These are phyloP conservation scores for Heterodera filipjevi DNA, from an alignment of 2,888 invertebrate species.

Conservation along the genomic window DNA sequence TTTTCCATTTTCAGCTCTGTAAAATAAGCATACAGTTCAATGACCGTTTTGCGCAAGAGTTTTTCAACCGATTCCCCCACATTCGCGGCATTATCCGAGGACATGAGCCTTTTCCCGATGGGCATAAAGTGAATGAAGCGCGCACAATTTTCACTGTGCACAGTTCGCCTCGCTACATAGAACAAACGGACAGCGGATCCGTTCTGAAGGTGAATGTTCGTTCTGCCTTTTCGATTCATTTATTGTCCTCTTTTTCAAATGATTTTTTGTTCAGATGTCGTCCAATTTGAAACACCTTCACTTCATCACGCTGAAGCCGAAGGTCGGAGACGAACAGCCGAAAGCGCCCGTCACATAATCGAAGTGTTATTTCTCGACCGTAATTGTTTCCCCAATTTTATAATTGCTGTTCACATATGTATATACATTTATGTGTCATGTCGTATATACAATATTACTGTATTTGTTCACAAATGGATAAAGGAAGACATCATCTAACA, in stretches of 20 bases:
- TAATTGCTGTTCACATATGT: too few relatives aligned
- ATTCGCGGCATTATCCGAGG: slow-evolving; percentile 20
- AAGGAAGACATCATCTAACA: too few relatives aligned
- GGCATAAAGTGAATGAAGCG: slow-evolving; percentile 7
- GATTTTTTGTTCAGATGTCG: neutral
- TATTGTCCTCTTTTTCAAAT: neutral
- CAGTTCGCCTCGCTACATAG: slow-evolving; percentile 15
- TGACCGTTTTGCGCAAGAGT: slow-evolving; percentile 12
- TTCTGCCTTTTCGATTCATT: neutral
- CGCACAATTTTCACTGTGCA: slow-evolving; percentile 22
- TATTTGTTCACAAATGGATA: too few relatives aligned
- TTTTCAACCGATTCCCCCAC: slow-evolving; percentile 22
- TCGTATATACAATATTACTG: too few relatives aligned
- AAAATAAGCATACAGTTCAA: slow-evolving; percentile 11
- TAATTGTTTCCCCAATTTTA: too few relatives aligned
- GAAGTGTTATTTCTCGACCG: too few relatives aligned
- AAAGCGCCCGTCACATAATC: too few relatives aligned
- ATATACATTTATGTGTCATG: too few relatives aligned
- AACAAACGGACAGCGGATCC: slow-evolving; percentile 10
- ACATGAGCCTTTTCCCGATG: neutral
- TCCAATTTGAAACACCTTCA: neutral
- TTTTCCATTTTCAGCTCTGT: slow-evolving; percentile 1
- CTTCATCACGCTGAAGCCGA: neutral
- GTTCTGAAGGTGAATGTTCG: neutral
- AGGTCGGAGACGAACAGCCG: neutral